Percentiles rank a stretch among this genome's conserved stretches.
phyloP scores from a whole-genome alignment of 92 coral and sea anemone species.

The Actinostola sp. region DNA sequence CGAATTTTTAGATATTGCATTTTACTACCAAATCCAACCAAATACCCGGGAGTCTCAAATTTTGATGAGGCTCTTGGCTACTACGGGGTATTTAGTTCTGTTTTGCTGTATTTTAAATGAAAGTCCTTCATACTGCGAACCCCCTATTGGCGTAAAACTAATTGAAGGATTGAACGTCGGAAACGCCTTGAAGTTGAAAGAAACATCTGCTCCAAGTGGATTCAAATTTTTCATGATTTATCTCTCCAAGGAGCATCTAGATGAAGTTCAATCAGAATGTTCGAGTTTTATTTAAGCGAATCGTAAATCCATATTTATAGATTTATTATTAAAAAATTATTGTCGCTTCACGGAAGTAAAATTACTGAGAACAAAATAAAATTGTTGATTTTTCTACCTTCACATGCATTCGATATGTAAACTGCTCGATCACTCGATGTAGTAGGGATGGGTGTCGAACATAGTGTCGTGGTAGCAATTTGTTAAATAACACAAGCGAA shows the following conservation, averaged over 20 bases:
- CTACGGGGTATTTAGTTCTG: slow-evolving; percentile 6
- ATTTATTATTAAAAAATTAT: no score
- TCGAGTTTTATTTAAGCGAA: not conserved
- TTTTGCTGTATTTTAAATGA: slow-evolving; percentile 5
- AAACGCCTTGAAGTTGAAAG: slow-evolving; percentile 23
- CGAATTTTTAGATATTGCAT: slow-evolving; percentile 3
- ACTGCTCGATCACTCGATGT: not conserved
- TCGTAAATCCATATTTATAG: no score
- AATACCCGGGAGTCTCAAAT: slow-evolving; percentile 6
- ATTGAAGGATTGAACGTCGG: slow-evolving; percentile 6
- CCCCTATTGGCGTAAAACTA: slow-evolving; percentile 21
- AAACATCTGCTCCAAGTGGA: slow-evolving; percentile 19
- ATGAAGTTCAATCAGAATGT: not conserved
- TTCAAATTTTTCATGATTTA: slow-evolving; percentile 1
- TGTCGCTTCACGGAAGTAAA: no score
- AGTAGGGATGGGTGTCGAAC: not conserved
- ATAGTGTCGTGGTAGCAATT: not conserved
- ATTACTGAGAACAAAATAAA: no score
- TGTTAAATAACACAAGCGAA: not conserved
- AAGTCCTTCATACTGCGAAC: slow-evolving; percentile 8
- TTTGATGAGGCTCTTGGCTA: slow-evolving; percentile 15
- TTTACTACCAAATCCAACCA: not conserved
- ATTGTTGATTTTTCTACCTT: no score
- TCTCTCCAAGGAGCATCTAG: slow-evolving; percentile 12
- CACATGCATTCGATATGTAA: no score